Base-by-base conservation (phyloP, 2,113 vertebrate genomes). In the Lophura nycthemera region DNA sequence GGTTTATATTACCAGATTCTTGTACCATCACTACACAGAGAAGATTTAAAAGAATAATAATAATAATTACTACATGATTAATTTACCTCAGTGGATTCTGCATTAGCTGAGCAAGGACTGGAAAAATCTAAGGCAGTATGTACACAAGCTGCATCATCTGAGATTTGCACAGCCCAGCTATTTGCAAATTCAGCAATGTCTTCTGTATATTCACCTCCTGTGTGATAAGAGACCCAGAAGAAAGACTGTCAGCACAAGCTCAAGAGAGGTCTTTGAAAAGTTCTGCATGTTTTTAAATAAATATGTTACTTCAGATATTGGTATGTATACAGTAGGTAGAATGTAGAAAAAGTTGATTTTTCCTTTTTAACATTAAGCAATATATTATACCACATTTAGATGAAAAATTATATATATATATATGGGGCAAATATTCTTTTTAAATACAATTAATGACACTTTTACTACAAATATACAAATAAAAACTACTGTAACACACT, bases 101-200 rank as follows among this genome's bases (percentile, higher is more conserved):
- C 98, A 90, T 98, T 98, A 67, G 98, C 97, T 75, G 98, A 98
- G 93, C 99, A 99, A 32, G 99, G 99, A 86, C 98, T 98, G 52
- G 96, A 98, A 96, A 99, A 99, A 96, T 99, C 98, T 21, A 98
- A 97, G n/a, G 98, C 98, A 79, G 98, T 98, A 40, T 97, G 97
- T 50, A 98, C 96, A 97, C 99, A 99, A 63, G 61, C 86, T 88
- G 59, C 50, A n/a, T 98, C 98, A 40, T 98, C 98, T 86, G 98
- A 97, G 61, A 98, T 97, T 92, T 99, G 98, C 73, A 99, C 97
- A 18, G 92, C 94, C 99, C 99, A 99, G 88, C 98, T 99, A 97
- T 99, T 99, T 73, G 98, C 99, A 98, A 99, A 99, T 92, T 98
- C 95, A 71, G 98, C 98, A 79, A 99, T 97, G 63, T 99, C 98